Evolutionary conservation across 2,113 vertebrate genomes (phyloP), one percentile per base, ranked within the genome.

Genomic region (Strix aluco): DNA sequence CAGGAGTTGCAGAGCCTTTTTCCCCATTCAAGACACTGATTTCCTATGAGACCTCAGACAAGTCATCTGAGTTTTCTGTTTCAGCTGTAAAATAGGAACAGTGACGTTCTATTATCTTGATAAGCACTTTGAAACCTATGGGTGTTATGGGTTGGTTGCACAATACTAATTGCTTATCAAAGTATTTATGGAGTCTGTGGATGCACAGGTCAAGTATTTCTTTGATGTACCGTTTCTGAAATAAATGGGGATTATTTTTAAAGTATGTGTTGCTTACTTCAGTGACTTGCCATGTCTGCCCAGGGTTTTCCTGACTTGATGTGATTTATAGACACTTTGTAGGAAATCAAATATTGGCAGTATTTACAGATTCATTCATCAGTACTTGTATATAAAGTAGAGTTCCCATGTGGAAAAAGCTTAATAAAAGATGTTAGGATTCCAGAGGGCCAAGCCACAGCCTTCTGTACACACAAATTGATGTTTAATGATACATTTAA

Each of bases 171-270:
- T 89, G 34, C 79, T 86, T 90, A 85, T 81, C 51, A 52, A 85
- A 58, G 8, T 87, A 42, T 94, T 92, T 73, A 70, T 80, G 86
- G 55, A 54, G 27, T 73, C 52, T 81, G 27, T 51, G 72, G 42
- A 52, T 2, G 2, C 52, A 65, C 61, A 86, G 27, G 36, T 79
- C 49, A 85, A 67, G 8, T 69, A 55, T 73, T 75, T 89, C 29
- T 72, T 74, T 66, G 62, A 67, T 88, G 74, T 95, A 91, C 58
- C 81, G 36, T 91, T 92, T 92, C 83, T 91, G 58, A 91, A 94
- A 96, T 91, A 95, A 95, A 97, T 73, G 73, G 59, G 80, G 62
- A 92, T 95, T 70, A 66, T 95, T 97, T 91, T 90, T 85, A 38
- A 88, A 80, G 34, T 51, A 32, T 67, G 20, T 80, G 17, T 72